Base-by-base conservation (phyloP, 2,797 vertebrate species). In the Melanotaenia maccullochi region DNA sequence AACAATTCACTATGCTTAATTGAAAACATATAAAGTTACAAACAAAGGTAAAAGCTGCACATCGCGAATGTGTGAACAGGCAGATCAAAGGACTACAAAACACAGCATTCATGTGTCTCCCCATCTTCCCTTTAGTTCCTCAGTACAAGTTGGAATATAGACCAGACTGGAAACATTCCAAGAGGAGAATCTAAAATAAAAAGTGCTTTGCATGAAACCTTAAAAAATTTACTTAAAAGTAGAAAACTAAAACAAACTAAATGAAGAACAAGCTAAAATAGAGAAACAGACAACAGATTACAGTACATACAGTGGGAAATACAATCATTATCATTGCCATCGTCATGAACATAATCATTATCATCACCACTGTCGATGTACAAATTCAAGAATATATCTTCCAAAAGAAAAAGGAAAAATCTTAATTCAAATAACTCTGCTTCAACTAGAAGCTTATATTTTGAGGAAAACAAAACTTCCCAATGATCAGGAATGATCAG, bases 401-500 rank as follows among this genome's bases (percentile, higher is more conserved):
- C 38, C 14, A 14, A 13, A 40, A 40, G 38, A 13, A 40, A 40
- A 40, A 40, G 38, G 38, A 40, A 14, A 40, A 14, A 40, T 40
- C 35, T 36, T 33, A 33, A 33, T 33, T 33, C 32, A 12, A 36
- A 36, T 44, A 58, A 5, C 66, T 55, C 49, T 73, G 65, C 66
- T 71, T 63, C 40, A 76, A 63, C 61, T 25, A 38, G 58, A 80
- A 44, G 35, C 57, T 58, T 57, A 40, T 71, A 54, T 78, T 82
- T 71, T 5, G 8, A 73, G 54, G 60, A 78, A 84, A 67, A 56
- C 68, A 52, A 79, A 42, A 24, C 40, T 65, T 73, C 35, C 35
- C 35, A 71, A 57, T 67, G 44, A 54, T 80, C 65, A 72, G 51
- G 68, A 66, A 63, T 40, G 25, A 68, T 81, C 73, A 88, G 78